Evolutionary conservation across 2,888 invertebrate species (phyloP), one percentile per base, ranked within the genome.

Genomic region (Cheiracanthium punctorium): DNA sequence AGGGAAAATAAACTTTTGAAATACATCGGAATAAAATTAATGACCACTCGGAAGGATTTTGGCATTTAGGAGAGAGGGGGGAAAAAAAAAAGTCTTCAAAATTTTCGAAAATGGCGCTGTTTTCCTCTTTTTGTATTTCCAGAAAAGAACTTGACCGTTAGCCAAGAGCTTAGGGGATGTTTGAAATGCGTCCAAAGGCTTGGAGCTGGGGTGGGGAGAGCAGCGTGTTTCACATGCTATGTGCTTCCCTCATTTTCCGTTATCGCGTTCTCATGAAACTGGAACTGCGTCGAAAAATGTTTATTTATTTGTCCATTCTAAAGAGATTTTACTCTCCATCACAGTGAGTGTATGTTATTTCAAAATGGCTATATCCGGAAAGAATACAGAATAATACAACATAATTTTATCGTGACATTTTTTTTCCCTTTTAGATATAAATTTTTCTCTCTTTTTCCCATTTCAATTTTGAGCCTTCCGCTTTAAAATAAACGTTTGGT

Each of bases 141-240:
- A n/a, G 64, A 58, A 65, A 48, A 43, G 17, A 24, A 48, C 32
- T 73, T 81, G 80, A 81, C 52, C 48, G 12, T 48, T 12, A 37
- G 48, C 80, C 80, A 74, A 81, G 52, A 48, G 48, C 30, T 32
- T 52, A 43, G n/a, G 67, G 73, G 43, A 74, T 67, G 30, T 81
- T 81, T 74, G 73, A 73, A 69, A 73, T 33, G 67, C 52, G 28
- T 73, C 80, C 80, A 80, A 80, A 65, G 12, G 12, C 24, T 8
- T 24, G 24, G n/a, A n/a, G n/a, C n/a, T n/a, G n/a, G n/a, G n/a
- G n/a, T n/a, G n/a, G n/a, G n/a, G n/a, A n/a, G n/a, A n/a, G n/a
- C 14, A 20, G 2, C 58, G 58, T 24, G 10, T 48, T 58, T 24
- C 58, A 2, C 17, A 17, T 48, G 17, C 17, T 48, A 20, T 58